These are phyloP conservation scores for Accipiter virgatus DNA, from an alignment of 2,113 vertebrate genomes.

Conservation along the genomic window DNA sequence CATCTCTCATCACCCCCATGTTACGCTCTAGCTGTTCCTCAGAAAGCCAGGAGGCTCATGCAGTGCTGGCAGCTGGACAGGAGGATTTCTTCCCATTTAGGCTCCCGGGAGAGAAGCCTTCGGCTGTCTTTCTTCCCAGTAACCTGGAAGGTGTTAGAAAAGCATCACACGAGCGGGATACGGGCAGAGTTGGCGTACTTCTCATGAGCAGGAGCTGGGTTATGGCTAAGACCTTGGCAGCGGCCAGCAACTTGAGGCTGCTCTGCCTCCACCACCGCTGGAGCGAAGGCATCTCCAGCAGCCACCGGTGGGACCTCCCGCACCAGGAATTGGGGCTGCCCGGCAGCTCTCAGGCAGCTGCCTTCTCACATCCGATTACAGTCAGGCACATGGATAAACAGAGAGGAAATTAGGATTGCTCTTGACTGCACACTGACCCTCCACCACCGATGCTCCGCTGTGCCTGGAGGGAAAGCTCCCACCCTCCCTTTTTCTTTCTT, in stretches of 20 bases:
- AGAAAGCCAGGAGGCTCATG: neutral
- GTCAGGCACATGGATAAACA: neutral
- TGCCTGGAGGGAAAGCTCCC: neutral
- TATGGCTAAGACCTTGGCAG: rapidly evolving
- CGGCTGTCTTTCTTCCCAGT: rapidly evolving
- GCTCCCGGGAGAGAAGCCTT: neutral
- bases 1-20: neutral
- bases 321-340: neutral
- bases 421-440: neutral
- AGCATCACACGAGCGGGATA: rapidly evolving
- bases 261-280: neutral
- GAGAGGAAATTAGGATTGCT: slow-evolving; percentile 14
- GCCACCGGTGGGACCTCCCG: neutral
- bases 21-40: neutral
- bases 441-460: neutral
- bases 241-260: neutral
- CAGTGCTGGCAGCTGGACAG: rapidly evolving
- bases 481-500: neutral
- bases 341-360: neutral
- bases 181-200: rapidly evolving
- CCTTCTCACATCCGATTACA: slow-evolving; percentile 6
- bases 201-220: neutral
- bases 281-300: neutral
- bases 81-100: neutral
- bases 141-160: neutral